Evolutionary conservation across 1,140 invertebrate species (phyloP).

Genomic region (Drosophila mayri): DNA sequence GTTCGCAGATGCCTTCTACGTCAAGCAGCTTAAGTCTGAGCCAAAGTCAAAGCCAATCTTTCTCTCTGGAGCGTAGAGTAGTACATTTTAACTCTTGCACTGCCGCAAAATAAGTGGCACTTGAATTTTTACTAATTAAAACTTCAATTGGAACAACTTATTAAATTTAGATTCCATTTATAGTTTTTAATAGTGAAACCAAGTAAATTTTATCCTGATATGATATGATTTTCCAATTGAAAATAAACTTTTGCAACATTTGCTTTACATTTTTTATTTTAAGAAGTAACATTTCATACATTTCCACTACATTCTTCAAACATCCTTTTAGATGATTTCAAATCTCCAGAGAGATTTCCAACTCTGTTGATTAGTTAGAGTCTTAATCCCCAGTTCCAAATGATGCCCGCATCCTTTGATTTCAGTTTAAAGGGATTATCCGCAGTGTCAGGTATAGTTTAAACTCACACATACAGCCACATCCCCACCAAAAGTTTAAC

Average conservation of each 20-base stretch:
- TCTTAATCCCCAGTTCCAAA: slow-evolving; percentile 3
- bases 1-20: not conserved
- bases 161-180: no score
- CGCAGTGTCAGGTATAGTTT: slow-evolving; percentile 12
- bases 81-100: slow-evolving; percentile 1
- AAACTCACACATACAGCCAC: not conserved
- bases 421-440: slow-evolving; percentile 8
- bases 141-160: fast-evolving
- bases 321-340: not conserved
- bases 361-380: not conserved
- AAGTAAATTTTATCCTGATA: no score
- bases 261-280: no score
- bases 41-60: not conserved
- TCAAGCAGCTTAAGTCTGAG: slow-evolving; percentile 21
- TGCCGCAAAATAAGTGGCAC: not conserved
- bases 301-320: not conserved
- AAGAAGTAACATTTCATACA: not conserved
- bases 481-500: slow-evolving; percentile 11
- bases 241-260: no score
- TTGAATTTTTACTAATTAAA: not conserved
- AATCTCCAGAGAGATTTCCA: not conserved
- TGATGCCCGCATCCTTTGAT: slow-evolving; percentile 6
- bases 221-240: no score
- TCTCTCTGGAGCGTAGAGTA: not conserved
- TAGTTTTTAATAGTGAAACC: not conserved